Evolutionary conservation across 2,797 vertebrate genomes (phyloP), one percentile per base, ranked within the genome.

Genomic region (Hafferia zeledoni): DNA sequence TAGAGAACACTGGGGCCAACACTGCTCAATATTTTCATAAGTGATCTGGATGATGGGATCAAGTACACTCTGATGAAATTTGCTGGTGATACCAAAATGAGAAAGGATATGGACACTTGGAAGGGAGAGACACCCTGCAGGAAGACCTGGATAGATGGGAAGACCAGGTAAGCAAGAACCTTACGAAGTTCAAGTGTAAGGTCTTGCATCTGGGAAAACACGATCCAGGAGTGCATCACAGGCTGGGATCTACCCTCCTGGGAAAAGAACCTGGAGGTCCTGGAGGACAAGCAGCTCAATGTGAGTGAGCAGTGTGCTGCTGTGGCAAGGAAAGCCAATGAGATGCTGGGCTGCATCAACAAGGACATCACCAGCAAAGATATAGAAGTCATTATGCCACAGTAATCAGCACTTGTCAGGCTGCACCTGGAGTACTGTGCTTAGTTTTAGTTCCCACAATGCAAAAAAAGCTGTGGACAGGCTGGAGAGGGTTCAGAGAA

Each of bases 261-360:
- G n/a, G 28, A 67, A 47, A 41, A 10, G 18, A 13, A 37, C 5
- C 16, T 0, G 0, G 25, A 20, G 18, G 4, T 82, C 57, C 57
- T 82, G 17, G 8, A 65, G 31, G 14, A 43, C 41, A 43, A 64
- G 22, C 27, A 79, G 14, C 39, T 53, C 19, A 3, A 3, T 18
- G 6, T 44, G 15, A 23, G 17, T 30, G n/a, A 64, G 41, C 16
- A 30, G 6, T 64, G 37, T 23, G 49, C 39, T 44, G 49, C 25
- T 35, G 25, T 23, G n/a, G n/a, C 27, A 23, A 30, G 15, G 49
- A 64, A 64, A 78, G 20, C n/a, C 35, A 41, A 8, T 1, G 25
- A 28, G 33, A 39, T 49, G 44, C 72, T 20, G 47, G 37, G 18
- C 31, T 43, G 47, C 74, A 33, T 33, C 31, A 63, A 50, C 46